phyloP scores from a whole-genome alignment of 2,888 invertebrate species.

The Anthoptus insignis region DNA sequence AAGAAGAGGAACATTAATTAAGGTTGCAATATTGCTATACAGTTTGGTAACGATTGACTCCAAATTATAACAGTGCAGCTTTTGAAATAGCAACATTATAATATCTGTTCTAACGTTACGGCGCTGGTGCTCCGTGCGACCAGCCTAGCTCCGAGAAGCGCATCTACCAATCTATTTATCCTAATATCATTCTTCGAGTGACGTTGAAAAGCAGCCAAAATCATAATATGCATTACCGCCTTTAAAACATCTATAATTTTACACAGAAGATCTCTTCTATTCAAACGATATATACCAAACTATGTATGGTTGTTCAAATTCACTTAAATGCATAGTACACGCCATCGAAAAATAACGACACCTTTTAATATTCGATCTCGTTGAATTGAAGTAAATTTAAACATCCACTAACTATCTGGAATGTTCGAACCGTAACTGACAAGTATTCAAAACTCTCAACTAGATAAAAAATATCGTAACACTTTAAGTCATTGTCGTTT shows the following conservation, averaged over 20 bases:
- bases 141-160: too few species aligned
- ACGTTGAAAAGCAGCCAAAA: slow-evolving; percentile 47
- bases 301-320: slow-evolving; percentile 58
- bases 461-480: slow-evolving; percentile 50
- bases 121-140: slow-evolving; percentile 49
- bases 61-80: slow-evolving; percentile 83
- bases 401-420: slow-evolving; percentile 63
- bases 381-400: slow-evolving; percentile 57
- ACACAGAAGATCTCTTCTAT: slow-evolving; percentile 59
- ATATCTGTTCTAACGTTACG: slow-evolving; percentile 51
- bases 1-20: slow-evolving; percentile 87
- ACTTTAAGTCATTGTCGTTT: slow-evolving; percentile 57
- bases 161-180: slow-evolving; percentile 83
- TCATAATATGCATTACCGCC: slow-evolving; percentile 48
- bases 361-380: slow-evolving; percentile 10
- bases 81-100: slow-evolving; percentile 80
- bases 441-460: slow-evolving; percentile 57
- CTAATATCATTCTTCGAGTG: slow-evolving; percentile 74
- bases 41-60: slow-evolving; percentile 83
- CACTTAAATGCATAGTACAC: slow-evolving; percentile 48
- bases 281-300: slow-evolving; percentile 55
- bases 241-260: slow-evolving; percentile 64
- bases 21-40: slow-evolving; percentile 83
- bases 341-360: slow-evolving; percentile 35
- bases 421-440: slow-evolving; percentile 63